Base-by-base conservation (phyloP, 1,140 invertebrate genomes). In the Meteorus sp. region DNA sequence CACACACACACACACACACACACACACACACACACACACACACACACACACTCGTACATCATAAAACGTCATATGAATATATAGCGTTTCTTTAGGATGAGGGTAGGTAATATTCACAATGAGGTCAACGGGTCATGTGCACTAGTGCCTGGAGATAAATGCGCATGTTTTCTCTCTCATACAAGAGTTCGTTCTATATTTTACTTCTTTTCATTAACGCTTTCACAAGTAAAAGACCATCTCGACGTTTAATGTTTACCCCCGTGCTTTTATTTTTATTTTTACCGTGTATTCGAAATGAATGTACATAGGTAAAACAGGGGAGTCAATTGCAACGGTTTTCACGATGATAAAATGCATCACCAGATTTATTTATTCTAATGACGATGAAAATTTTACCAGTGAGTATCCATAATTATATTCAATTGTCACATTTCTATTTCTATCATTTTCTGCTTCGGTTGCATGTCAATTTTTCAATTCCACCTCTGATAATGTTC, bases 31-130 rank as follows among this genome's bases (percentile, higher is more conserved):
- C 7, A 39, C 17, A 39, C 35, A n/a, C 17, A 39, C 13, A 39
- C 17, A 39, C 35, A 19, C 41, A 20, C 41, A 44, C 17, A 44
- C 17, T 19, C 41, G 15, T 9, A 8, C 19, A 9, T 48, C 45
- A 27, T 29, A 22, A n/a, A n/a, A n/a, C n/a, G n/a, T 33, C n/a
- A n/a, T 33, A 33, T 33, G 8, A 33, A 33, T 33, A 39, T 39
- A 11, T 33, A 33, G n/a, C n/a, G 11, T 5, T 6, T n/a, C 5
- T n/a, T 15, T 39, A 39, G 17, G 17, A 39, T 39, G 33, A 47
- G 13, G 44, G 20, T 47, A 47, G 8, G 44, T 47, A 47, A 47
- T 47, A 47, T 47, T 47, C 44, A 47, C 44, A 47, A 47, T 47
- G 44, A 47, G 44, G 44, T 47, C 44, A 22, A 3, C 20, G 44